A percentile compares a stretch with the other conserved stretches of the same genome.
These are phyloP conservation scores for Serinus canaria DNA, from an alignment of 2,113 vertebrate genomes.

Conservation along the genomic window DNA sequence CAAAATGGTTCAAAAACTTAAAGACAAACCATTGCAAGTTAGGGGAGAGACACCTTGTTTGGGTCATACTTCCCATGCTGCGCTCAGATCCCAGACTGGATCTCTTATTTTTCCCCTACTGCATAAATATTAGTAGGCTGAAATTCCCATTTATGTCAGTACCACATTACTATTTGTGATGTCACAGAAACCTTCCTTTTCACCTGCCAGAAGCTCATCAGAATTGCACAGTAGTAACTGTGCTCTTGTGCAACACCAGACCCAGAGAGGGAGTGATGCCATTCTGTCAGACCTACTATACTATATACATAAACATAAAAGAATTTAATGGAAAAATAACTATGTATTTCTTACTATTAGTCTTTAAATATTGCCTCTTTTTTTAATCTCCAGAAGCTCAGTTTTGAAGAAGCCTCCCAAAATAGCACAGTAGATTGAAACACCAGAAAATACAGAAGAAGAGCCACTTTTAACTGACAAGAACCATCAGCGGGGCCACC, in stretches of 20 bases:
- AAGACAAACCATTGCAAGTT: neutral
- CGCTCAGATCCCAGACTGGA: neutral
- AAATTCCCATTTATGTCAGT: neutral
- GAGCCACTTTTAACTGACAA: neutral
- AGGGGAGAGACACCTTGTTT: neutral
- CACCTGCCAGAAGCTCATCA: neutral
- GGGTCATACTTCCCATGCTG: neutral
- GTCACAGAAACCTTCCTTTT: neutral
- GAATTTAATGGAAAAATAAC: neutral
- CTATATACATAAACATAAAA: neutral
- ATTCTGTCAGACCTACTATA: neutral
- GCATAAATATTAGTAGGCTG: neutral
- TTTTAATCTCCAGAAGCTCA: neutral
- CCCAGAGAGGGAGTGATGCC: neutral
- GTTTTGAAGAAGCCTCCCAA: neutral
- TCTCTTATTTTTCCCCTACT: neutral
- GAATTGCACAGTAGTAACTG: neutral
- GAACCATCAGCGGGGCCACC: neutral
- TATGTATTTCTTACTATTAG: accelerated
- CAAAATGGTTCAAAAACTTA: neutral
- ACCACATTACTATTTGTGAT: neutral
- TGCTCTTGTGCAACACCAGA: neutral
- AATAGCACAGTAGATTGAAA: neutral
- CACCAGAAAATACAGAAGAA: neutral
- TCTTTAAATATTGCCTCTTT: neutral